Evolutionary conservation across 2,888 invertebrate genomes (phyloP), one percentile per base, ranked within the genome.

Genomic region (Acanthosepion pharaonis): DNA sequence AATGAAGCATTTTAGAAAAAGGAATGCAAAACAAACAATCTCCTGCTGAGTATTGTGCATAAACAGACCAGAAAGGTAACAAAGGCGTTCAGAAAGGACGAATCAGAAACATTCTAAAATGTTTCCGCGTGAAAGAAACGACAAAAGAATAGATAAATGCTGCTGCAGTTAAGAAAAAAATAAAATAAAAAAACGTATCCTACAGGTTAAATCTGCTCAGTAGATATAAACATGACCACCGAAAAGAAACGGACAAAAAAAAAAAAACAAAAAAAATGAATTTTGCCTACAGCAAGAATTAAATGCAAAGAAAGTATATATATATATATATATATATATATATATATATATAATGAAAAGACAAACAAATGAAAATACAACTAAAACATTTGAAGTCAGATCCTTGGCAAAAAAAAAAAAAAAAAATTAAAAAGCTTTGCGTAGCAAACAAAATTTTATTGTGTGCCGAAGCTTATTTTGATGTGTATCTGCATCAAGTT

Each of bases 381-480:
- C 0, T 42, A 42, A 48, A n/a, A 53, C 23, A 5, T 48, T 93
- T 53, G 51, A 25, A 93, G 5, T 53, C 93, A 93, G 28, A 93
- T 93, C 49, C n/a, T n/a, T n/a, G n/a, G 15, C 78, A 11, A 33
- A 78, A n/a, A n/a, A n/a, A 78, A 78, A 78, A 78, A n/a, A 78
- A 78, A 78, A 0, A 55, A 53, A n/a, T 25, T 0, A 4, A 23
- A 78, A 93, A 93, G 93, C 93, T 93, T 93, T 93, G 93, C 93
- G 53, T 93, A 51, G 53, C 53, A n/a, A 93, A 93, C 93, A 49
- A 25, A 20, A 49, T 51, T 51, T 53, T 93, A 25, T 93, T 49
- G 49, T 93, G 20, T 93, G 93, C 93, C n/a, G 93, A 93, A 93
- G 93, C 93, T 93, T 93, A 15, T 92, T 49, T 18, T 53, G 51